Evolutionary conservation across 2,888 invertebrate species (phyloP).

Genomic region (Archaeoteleia sp.): DNA sequence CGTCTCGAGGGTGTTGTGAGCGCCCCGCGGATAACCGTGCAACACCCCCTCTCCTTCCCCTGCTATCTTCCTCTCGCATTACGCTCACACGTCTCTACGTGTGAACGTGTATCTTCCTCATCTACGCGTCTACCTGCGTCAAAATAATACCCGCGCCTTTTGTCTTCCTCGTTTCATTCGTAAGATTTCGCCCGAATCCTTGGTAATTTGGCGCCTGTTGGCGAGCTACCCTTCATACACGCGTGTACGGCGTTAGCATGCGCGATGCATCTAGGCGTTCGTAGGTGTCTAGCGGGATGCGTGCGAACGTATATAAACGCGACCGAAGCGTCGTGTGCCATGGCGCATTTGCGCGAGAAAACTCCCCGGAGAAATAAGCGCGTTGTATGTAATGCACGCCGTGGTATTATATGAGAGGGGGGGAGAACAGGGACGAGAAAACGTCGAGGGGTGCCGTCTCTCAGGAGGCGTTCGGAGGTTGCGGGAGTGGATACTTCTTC

Average conservation of each 20-base stretch:
- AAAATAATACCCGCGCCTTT: no score
- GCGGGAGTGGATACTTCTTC: slow-evolving; percentile 40
- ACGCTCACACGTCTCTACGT: no score
- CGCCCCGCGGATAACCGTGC: slow-evolving; percentile 49
- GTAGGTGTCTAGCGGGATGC: no score
- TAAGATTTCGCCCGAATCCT: no score
- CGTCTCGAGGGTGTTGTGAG: slow-evolving; percentile 63
- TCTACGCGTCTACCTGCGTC: no score
- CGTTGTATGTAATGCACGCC: slow-evolving; percentile 71
- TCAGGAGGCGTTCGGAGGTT: slow-evolving; percentile 40
- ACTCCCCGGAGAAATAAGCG: slow-evolving; percentile 72
- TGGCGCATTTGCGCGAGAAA: slow-evolving; percentile 67
- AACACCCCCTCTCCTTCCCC: slow-evolving; percentile 24
- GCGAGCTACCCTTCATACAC: no score
- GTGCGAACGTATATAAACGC: slow-evolving; percentile 47
- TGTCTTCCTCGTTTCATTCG: no score
- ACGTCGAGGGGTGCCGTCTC: slow-evolving; percentile 57
- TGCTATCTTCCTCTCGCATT: slow-evolving; percentile 10
- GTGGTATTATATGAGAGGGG: slow-evolving; percentile 66
- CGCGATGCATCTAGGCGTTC: no score
- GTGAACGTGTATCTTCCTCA: no score
- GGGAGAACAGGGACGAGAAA: slow-evolving; percentile 51
- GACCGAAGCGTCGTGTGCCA: slow-evolving; percentile 48
- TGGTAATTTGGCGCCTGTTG: no score
- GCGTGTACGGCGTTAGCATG: no score